These are phyloP conservation scores for Pitta sordida DNA, from an alignment of 2,113 vertebrate genomes.

Conservation along the genomic window DNA sequence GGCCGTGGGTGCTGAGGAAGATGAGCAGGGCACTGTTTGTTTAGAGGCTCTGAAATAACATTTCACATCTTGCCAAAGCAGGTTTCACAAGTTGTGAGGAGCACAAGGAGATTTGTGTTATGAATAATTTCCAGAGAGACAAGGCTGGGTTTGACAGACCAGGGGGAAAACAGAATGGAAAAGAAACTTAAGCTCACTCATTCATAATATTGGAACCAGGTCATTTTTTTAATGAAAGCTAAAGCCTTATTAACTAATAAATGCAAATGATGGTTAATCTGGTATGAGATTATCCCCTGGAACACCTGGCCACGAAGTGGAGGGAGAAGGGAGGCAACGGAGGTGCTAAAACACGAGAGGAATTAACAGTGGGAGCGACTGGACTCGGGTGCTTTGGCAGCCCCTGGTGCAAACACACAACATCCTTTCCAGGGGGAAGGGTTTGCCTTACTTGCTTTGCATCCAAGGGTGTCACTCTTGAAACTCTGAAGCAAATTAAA, in stretches of 20 bases:
- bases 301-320: neutral
- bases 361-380: neutral
- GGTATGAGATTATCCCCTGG: neutral
- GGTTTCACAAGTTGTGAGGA: neutral
- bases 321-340: neutral
- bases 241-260: neutral
- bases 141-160: no score
- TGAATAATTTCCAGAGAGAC: neutral
- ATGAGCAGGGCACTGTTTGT: neutral
- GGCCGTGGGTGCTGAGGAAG: neutral
- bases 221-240: neutral
- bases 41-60: neutral
- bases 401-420: neutral
- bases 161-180: no score
- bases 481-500: conserved; percentile 10
- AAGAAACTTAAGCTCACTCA: neutral
- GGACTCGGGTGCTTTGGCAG: neutral
- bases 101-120: neutral
- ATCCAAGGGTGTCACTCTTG: neutral
- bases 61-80: neutral
- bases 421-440: neutral
- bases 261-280: neutral
- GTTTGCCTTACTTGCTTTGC: neutral
- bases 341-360: neutral
- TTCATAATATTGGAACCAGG: neutral